Percentiles rank a stretch among this genome's conserved stretches.
Evolutionary conservation across 2,888 invertebrate species (phyloP).

Genomic region (Drosophila greeni): DNA sequence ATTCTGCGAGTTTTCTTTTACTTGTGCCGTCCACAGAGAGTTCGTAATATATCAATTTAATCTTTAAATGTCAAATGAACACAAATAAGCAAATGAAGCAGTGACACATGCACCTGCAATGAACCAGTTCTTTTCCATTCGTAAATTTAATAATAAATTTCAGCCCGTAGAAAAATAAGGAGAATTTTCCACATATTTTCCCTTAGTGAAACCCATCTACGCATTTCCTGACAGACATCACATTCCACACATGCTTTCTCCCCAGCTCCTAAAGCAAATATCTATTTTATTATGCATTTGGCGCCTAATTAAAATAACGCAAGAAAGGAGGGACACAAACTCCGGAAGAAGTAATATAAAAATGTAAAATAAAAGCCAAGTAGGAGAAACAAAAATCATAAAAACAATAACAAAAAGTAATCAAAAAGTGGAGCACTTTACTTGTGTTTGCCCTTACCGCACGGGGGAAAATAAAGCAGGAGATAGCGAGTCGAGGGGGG

Average conservation of each 20-base stretch:
- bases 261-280: conserved; percentile 10
- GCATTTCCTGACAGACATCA: background rate
- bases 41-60: background rate
- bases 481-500: conserved; percentile 17
- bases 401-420: conserved; percentile 70
- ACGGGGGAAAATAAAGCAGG: conserved; percentile 24
- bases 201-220: background rate
- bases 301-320: conserved; percentile 43
- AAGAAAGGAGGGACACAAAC: conserved; percentile 50
- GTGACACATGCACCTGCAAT: background rate
- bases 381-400: conserved; percentile 48
- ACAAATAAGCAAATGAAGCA: background rate
- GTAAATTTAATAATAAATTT: background rate
- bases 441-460: conserved; percentile 35
- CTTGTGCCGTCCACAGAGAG: conserved; percentile 1
- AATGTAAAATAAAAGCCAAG: conserved; percentile 40
- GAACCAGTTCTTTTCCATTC: background rate
- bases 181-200: background rate
- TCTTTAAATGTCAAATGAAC: background rate
- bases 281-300: conserved; percentile 41
- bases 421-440: conserved; percentile 61
- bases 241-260: conserved; percentile 8
- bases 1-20: conserved; percentile 13
- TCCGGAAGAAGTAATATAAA: conserved; percentile 61
- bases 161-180: background rate